Base-by-base conservation (phyloP, 2,797 vertebrate genomes). In the Acridotheres tristis region DNA sequence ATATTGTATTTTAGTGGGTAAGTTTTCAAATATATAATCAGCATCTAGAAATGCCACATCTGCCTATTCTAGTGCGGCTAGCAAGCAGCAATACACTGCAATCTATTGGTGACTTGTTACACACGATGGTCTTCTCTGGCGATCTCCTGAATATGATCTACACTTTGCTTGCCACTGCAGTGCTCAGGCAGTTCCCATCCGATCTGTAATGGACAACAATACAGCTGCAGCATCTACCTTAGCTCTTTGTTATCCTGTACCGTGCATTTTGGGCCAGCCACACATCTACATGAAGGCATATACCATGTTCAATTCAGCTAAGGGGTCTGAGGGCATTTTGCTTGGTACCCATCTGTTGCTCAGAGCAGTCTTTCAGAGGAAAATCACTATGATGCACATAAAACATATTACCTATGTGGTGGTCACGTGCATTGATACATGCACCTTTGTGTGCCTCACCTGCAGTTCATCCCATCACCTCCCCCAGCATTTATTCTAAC, bases 201-300 rank as follows among this genome's bases (percentile, higher is more conserved):
- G 9, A 36, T 36, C 36, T 36, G 36, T 36, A 36, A 36, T 34
- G 26, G 15, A 69, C 34, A 68, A 50, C 9, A 54, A 3, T 9
- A n/a, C 9, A 11, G 25, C 47, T 0, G 1, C 47, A 65, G 51
- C 0, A 0, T 20, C 42, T 65, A n/a, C 11, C 5, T 47, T 25
- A 66, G 23, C 20, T 55, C 36, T 42, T 48, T 34, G 2, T 42
- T 78, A 29, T 18, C 51, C 55, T 32, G 19, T 29, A 66, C 32
- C 19, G 51, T 55, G 6, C 15, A n/a, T 42, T 81, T 11, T 69
- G 38, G 83, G 71, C 26, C 9, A 62, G 30, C 18, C 73, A 72
- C 13, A 65, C 38, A 58, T 9, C 19, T 25, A 1, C 10, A 13
- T 11, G n/a, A 61, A 77, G n/a, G 7, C 38, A 34, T 0, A 1